A percentile compares a stretch with the other conserved stretches of the same genome.
phyloP scores from a whole-genome alignment of 2,113 vertebrate species.

The Mungos mungo region DNA sequence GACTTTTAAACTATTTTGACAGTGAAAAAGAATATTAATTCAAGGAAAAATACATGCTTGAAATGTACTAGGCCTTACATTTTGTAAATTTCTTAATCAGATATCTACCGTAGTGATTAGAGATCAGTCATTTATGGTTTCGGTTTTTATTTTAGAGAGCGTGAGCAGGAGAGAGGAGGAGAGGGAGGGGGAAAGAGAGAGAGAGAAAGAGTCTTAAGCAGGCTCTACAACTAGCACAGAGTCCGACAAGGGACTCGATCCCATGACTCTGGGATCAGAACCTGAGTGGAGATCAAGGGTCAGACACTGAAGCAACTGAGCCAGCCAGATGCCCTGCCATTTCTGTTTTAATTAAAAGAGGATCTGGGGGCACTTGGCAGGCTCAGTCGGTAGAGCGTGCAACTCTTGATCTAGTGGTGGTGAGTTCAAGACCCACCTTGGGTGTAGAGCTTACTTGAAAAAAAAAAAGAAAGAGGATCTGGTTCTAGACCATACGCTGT shows the following conservation, averaged over 20 bases:
- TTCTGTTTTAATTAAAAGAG: neutral
- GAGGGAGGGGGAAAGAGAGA: too few species aligned
- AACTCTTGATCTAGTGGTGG: neutral
- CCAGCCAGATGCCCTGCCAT: too few species aligned
- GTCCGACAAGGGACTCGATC: too few species aligned
- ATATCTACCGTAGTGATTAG: neutral
- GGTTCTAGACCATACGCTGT: neutral
- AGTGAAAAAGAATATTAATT: neutral
- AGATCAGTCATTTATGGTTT: neutral
- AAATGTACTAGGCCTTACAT: neutral
- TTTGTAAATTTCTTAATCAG: constrained; percentile 8
- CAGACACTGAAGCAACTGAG: too few species aligned
- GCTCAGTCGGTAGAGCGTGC: neutral
- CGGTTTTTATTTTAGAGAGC: too few species aligned
- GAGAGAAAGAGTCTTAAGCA: too few species aligned
- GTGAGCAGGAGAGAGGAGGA: too few species aligned
- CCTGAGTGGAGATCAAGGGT: too few species aligned
- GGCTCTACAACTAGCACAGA: too few species aligned
- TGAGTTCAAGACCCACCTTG: neutral
- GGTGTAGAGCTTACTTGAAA: neutral
- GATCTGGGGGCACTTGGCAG: neutral
- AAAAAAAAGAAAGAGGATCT: neutral
- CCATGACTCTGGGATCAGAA: too few species aligned
- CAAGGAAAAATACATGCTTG: neutral
- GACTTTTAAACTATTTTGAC: neutral